Evolutionary conservation across 2,888 invertebrate genomes (phyloP).

Genomic region (Sinhomidia bicolor): DNA sequence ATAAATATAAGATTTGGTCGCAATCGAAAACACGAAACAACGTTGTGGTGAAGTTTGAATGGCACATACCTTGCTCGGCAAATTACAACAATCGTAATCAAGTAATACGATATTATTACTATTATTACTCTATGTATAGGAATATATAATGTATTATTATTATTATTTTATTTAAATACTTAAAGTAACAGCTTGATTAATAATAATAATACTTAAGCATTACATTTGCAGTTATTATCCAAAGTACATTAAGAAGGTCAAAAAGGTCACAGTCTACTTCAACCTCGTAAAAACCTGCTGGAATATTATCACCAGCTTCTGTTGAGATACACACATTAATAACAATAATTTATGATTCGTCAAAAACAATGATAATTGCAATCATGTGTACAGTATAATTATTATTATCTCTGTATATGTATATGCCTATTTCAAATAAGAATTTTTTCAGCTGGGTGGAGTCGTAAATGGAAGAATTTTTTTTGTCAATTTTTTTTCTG

Average conservation of each 20-base stretch:
- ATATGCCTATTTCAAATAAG: conserved; percentile 29
- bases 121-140: background rate
- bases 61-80: conserved; percentile 72
- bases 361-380: conserved; percentile 10
- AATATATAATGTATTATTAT: background rate
- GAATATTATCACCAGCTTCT: conserved; percentile 18
- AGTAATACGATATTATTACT: background rate
- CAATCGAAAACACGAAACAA: conserved; percentile 63
- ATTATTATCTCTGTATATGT: conserved; percentile 15
- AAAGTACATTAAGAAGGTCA: conserved; percentile 59
- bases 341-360: conserved; percentile 31
- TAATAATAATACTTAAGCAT: conserved; percentile 28
- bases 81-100: conserved; percentile 50
- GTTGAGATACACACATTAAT: background rate
- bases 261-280: conserved; percentile 72
- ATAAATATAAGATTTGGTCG: conserved; percentile 58
- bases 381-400: background rate
- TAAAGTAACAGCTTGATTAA: background rate
- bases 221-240: background rate
- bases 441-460: conserved; percentile 58
- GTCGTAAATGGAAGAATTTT: conserved; percentile 61
- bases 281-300: conserved; percentile 28
- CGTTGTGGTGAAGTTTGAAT: conserved; percentile 64
- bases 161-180: background rate
- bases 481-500: conserved; percentile 8